These are phyloP conservation scores for Vandiemenella viatica DNA, from an alignment of 2,888 invertebrate species.

Conservation along the genomic window DNA sequence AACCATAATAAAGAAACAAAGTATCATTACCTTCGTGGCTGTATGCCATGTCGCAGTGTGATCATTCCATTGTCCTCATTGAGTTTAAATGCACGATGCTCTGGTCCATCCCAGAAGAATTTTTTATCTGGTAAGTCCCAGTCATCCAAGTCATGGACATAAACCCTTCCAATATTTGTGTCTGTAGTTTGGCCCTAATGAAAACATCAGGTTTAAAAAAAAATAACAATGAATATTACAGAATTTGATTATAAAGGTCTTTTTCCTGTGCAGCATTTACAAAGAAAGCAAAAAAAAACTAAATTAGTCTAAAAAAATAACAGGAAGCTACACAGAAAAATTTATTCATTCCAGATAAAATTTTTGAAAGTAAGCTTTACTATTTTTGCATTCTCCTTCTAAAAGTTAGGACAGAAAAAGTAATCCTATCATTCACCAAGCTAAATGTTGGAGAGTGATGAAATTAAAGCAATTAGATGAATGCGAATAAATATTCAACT, in stretches of 20 bases:
- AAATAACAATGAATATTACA: background rate
- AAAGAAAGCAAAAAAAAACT: too few species aligned
- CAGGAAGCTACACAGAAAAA: too few species aligned
- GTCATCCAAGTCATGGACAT: slow-evolving; percentile 42
- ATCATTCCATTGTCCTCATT: slow-evolving; percentile 34
- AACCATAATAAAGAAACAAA: background rate
- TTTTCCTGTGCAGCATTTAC: too few species aligned
- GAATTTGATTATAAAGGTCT: background rate
- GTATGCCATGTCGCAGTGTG: slow-evolving; percentile 36
- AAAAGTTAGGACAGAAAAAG: too few species aligned
- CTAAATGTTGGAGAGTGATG: too few species aligned
- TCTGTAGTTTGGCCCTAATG: slow-evolving; percentile 28
- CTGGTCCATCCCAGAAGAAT: slow-evolving; percentile 31
- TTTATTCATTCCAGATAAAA: too few species aligned
- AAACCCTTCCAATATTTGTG: slow-evolving; percentile 39
- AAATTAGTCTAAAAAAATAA: too few species aligned
- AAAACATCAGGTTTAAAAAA: background rate
- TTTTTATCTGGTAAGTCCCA: slow-evolving; percentile 44
- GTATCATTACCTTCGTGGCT: slow-evolving; percentile 29
- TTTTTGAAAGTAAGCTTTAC: too few species aligned
- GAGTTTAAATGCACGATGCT: slow-evolving; percentile 29
- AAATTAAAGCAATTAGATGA: too few species aligned
- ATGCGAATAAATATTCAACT: too few species aligned
- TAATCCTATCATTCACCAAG: too few species aligned
- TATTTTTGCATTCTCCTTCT: too few species aligned